Percentiles rank a stretch among this genome's conserved stretches.
Evolutionary conservation across 2,113 vertebrate species (phyloP).

Genomic region (Peromyscus maniculatus): DNA sequence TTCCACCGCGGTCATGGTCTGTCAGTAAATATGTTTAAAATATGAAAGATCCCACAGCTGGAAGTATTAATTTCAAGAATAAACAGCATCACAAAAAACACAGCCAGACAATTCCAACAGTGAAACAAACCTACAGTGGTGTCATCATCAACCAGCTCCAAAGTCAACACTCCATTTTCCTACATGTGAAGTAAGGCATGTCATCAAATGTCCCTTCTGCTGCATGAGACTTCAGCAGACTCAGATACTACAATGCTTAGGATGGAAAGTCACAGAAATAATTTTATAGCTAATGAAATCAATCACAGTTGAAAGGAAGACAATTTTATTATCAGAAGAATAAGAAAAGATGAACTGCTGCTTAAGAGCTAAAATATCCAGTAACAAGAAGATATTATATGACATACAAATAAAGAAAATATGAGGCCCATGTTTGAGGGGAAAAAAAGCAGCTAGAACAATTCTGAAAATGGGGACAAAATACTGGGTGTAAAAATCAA

Average conservation of each 20-base stretch:
- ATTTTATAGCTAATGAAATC: not conserved
- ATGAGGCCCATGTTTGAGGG: not conserved
- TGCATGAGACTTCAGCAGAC: not conserved
- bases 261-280: not conserved
- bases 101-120: not conserved
- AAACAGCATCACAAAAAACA: not conserved
- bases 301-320: too few relatives aligned
- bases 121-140: not conserved
- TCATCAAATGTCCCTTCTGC: not conserved
- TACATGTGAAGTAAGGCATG: too few relatives aligned
- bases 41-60: too few relatives aligned
- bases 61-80: not conserved
- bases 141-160: not conserved
- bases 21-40: not conserved
- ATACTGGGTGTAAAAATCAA: not conserved
- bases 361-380: not conserved
- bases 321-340: not conserved
- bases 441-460: not conserved
- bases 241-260: not conserved
- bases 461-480: not conserved
- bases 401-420: not conserved
- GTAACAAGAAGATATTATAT: not conserved
- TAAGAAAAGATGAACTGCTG: too few relatives aligned
- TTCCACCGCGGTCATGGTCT: not conserved
- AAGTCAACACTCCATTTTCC: not conserved